These are phyloP conservation scores for Peromyscus melanophrys DNA, from an alignment of 2,797 vertebrate genomes.

Conservation along the genomic window DNA sequence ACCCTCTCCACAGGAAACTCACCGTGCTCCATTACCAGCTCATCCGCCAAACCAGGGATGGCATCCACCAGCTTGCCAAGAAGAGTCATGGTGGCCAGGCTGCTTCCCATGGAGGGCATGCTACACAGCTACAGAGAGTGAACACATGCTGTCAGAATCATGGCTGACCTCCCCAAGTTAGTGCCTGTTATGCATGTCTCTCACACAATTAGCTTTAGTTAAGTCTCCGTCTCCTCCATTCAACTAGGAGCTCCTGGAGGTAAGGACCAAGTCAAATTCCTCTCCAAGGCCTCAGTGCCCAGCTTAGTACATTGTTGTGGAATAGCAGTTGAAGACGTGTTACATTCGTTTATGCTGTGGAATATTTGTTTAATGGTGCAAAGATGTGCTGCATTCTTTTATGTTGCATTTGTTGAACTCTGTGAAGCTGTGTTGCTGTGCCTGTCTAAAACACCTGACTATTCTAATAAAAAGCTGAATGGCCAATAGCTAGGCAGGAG, in stretches of 20 bases:
- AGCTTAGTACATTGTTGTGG: not conserved
- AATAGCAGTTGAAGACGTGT: too few species aligned
- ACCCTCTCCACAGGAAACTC: constrained; percentile 81
- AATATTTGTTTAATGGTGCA: too few species aligned
- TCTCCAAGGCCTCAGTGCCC: not conserved
- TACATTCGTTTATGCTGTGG: too few species aligned
- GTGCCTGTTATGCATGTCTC: not conserved
- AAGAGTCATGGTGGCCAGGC: constrained; percentile 92
- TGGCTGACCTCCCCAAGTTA: not conserved
- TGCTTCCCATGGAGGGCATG: constrained; percentile 88
- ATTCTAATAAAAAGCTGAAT: too few species aligned
- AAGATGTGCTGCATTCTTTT: too few species aligned
- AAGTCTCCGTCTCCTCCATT: not conserved
- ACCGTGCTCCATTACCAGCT: constrained; percentile 93
- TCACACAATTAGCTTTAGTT: not conserved
- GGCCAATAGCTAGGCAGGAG: too few species aligned
- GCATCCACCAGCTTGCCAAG: constrained; percentile 94
- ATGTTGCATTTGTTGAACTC: too few species aligned
- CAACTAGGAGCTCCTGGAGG: not conserved
- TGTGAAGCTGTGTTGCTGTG: too few species aligned
- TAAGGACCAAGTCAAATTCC: not conserved
- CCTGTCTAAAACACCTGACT: too few species aligned
- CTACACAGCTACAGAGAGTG: constrained; percentile 90
- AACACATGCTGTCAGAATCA: not conserved
- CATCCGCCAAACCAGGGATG: constrained; percentile 90